phyloP scores from a whole-genome alignment of 2,113 vertebrate species.

The Oceanodroma tethys region DNA sequence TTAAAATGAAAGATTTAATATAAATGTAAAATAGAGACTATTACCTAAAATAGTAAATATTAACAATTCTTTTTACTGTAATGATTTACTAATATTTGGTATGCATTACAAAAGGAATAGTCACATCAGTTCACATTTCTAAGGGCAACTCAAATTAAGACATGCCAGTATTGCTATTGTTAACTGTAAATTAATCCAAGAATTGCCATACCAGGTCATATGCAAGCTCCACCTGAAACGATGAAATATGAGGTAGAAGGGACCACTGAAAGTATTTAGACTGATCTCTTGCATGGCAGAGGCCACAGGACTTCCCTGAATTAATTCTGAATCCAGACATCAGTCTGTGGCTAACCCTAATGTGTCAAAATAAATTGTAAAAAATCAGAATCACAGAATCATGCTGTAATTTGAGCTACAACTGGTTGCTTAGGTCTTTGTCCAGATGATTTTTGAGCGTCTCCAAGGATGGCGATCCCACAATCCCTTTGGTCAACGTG shows the following conservation, averaged over 20 bases:
- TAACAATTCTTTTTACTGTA: not conserved
- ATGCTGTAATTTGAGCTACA: not conserved
- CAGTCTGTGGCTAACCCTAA: not conserved
- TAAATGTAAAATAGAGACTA: not conserved
- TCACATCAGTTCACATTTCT: not conserved
- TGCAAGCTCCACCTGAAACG: not conserved
- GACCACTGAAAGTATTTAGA: not conserved
- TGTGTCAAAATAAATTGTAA: not conserved
- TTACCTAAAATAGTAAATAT: not conserved
- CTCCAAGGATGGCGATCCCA: not conserved
- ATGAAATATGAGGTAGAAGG: not conserved
- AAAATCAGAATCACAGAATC: not conserved
- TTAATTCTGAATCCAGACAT: not conserved
- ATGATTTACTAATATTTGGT: not conserved
- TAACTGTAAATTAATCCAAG: not conserved
- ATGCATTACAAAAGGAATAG: not conserved
- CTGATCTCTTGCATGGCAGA: not conserved
- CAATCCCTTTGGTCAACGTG: not conserved
- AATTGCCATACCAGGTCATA: not conserved
- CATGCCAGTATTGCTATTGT: not conserved
- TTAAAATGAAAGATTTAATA: not conserved
- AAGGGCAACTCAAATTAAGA: not conserved
- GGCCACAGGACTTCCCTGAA: not conserved
- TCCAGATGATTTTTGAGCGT: not conserved
- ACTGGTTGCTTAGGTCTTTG: not conserved